Conservation (phyloP, 1,140 invertebrate species). For the Sminthurides bifidus region DNA sequence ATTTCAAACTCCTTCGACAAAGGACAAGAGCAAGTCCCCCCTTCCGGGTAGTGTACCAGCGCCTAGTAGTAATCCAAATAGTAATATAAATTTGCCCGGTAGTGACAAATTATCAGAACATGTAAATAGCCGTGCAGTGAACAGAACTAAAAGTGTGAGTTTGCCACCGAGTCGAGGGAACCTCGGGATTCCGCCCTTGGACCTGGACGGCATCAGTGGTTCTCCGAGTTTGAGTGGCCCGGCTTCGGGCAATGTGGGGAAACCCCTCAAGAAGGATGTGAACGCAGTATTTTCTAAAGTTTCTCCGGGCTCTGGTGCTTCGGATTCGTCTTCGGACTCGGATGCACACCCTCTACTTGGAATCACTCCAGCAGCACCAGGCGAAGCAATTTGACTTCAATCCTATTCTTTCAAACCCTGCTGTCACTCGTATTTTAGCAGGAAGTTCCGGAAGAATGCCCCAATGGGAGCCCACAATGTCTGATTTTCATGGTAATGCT, state of each 20-base stretch:
- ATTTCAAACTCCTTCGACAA: slow-evolving; percentile 13
- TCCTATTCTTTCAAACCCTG: slow-evolving; percentile 32
- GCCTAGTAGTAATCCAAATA: neutral
- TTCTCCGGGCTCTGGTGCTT: neutral
- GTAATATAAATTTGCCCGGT: no score
- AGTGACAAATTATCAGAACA: slow-evolving; percentile 3
- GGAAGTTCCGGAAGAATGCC: slow-evolving; percentile 31
- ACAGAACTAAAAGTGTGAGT: no score
- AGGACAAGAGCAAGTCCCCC: slow-evolving; percentile 10
- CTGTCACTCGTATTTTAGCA: slow-evolving; percentile 33
- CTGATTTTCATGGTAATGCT: slow-evolving; percentile 32
- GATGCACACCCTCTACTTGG: slow-evolving; percentile 32
- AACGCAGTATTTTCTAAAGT: slow-evolving; percentile 30
- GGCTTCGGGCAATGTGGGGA: slow-evolving; percentile 1
- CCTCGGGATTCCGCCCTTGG: no score
- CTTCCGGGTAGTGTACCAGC: neutral
- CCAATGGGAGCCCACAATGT: slow-evolving; percentile 31
- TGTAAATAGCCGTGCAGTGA: slow-evolving; percentile 12
- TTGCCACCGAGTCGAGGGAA: no score
- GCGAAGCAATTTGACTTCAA: slow-evolving; percentile 32
- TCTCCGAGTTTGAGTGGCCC: neutral
- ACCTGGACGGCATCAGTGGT: neutral
- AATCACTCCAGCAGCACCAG: slow-evolving; percentile 31
- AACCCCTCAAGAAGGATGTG: slow-evolving; percentile 30
- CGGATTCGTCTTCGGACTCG: slow-evolving; percentile 15